Evolutionary conservation across 2,888 invertebrate genomes (phyloP).

Genomic region (Drosophila affinis): DNA sequence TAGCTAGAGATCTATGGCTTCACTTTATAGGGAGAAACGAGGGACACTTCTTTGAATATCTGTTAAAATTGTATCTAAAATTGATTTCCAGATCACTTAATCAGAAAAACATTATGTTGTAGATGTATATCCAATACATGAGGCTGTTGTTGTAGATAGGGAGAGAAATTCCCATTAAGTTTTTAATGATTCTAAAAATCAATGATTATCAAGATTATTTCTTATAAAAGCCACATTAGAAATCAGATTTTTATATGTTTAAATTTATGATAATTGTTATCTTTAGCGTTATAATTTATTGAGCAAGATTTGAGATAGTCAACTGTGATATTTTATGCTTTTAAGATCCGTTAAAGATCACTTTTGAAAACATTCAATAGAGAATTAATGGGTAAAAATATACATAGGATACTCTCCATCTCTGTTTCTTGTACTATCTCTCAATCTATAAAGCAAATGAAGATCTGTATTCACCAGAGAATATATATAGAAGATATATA

Average conservation of each 20-base stretch:
- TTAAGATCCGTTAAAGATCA: background rate
- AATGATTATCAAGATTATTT: background rate
- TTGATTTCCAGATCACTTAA: background rate
- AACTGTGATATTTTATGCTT: background rate
- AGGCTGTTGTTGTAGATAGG: background rate
- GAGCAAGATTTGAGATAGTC: background rate
- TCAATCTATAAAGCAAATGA: too few species aligned
- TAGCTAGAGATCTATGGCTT: too few species aligned
- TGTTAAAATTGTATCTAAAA: background rate
- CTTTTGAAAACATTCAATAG: background rate
- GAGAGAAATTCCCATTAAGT: background rate
- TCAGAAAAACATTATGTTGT: background rate
- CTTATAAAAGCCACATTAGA: background rate
- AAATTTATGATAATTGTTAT: background rate
- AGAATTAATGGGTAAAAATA: too few species aligned
- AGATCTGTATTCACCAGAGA: too few species aligned
- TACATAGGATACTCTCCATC: too few species aligned
- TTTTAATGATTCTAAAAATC: background rate
- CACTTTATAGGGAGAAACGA: too few species aligned
- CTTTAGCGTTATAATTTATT: background rate
- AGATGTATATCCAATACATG: too few species aligned
- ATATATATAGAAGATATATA: too few species aligned
- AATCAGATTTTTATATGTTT: background rate
- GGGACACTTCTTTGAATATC: background rate
- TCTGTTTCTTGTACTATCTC: too few species aligned